phyloP scores from a whole-genome alignment of 2,797 vertebrate genomes.

The Rhabdophis nuchalis region DNA sequence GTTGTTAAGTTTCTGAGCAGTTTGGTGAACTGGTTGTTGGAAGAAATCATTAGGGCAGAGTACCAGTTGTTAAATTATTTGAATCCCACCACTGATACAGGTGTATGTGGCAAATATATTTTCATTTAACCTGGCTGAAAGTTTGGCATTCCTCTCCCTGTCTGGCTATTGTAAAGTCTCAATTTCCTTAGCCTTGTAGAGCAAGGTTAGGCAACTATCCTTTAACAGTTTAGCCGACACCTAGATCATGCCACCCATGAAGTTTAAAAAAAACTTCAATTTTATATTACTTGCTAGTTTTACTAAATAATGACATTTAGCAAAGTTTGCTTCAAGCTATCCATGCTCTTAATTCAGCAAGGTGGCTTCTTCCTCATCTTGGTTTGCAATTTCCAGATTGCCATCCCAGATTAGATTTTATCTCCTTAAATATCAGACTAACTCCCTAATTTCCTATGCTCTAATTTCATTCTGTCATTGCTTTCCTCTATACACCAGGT shows the following conservation, averaged over 20 bases:
- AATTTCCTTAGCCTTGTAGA: neutral
- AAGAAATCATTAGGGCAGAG: too few species aligned
- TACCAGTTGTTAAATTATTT: too few species aligned
- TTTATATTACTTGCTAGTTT: neutral
- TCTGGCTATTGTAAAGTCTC: neutral
- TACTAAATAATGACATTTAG: neutral
- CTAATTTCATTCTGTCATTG: neutral
- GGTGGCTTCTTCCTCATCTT: neutral
- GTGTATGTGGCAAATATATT: neutral
- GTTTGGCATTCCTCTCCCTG: neutral
- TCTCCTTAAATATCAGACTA: neutral
- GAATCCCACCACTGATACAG: too few species aligned
- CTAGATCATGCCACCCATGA: neutral
- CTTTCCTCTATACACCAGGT: neutral
- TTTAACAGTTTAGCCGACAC: neutral
- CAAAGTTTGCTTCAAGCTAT: neutral
- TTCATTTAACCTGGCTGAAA: neutral
- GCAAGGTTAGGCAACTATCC: neutral
- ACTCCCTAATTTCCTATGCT: neutral
- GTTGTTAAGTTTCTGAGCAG: too few species aligned
- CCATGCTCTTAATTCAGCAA: neutral
- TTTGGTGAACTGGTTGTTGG: too few species aligned
- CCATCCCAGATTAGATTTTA: neutral
- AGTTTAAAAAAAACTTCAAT: neutral
- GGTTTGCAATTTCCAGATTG: neutral